Conservation (phyloP, 2,888 invertebrate species). For the Patella caerulea region DNA sequence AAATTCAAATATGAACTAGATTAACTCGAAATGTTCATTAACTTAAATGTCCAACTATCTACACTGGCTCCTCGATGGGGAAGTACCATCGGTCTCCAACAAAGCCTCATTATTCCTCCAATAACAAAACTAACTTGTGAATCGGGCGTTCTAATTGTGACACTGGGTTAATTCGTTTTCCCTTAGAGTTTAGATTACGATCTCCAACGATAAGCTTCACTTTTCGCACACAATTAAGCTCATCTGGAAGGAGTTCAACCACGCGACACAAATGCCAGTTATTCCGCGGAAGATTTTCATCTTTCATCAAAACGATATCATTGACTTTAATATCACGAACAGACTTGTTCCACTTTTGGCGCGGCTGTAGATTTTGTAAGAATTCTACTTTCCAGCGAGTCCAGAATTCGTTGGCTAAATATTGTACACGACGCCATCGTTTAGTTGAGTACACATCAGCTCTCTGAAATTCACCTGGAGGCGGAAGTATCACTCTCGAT, state of each 20-base stretch:
- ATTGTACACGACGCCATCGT: constrained; percentile 40
- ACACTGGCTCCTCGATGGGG: no score
- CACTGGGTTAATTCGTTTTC: constrained; percentile 17
- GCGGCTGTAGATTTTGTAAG: constrained; percentile 28
- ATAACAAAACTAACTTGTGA: constrained; percentile 36
- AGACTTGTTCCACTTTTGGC: constrained; percentile 35
- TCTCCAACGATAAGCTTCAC: constrained; percentile 23
- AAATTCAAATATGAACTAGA: no score
- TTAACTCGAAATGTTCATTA: no score
- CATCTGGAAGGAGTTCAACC: constrained; percentile 11
- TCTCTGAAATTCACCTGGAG: constrained; percentile 33
- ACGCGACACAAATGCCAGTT: constrained; percentile 33
- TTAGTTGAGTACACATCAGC: constrained; percentile 36
- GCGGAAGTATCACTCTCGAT: constrained; percentile 17
- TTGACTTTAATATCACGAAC: constrained; percentile 29
- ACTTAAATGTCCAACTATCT: no score
- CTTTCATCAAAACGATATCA: constrained; percentile 42
- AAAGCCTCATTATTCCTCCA: not conserved
- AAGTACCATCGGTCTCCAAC: no score
- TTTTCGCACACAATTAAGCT: constrained; percentile 34
- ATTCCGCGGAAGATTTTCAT: constrained; percentile 35
- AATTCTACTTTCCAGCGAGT: constrained; percentile 41
- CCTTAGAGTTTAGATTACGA: constrained; percentile 11
- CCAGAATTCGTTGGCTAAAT: constrained; percentile 44
- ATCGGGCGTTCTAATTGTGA: constrained; percentile 34